Evolutionary conservation across 2,888 invertebrate genomes (phyloP).

Genomic region (Mythimna lalbum): DNA sequence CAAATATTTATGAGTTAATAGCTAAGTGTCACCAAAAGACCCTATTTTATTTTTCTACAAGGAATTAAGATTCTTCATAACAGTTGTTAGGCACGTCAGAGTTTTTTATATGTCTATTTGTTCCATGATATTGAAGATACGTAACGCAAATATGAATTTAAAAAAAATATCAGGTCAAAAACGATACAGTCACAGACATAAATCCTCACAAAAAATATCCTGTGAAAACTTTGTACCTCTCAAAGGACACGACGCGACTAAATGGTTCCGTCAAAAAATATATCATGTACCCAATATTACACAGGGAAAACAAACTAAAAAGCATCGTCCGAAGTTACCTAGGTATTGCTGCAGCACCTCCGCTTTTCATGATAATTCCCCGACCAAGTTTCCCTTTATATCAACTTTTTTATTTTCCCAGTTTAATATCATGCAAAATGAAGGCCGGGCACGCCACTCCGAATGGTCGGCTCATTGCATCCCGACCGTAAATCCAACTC

Average conservation of each 20-base stretch:
- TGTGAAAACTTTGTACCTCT: neutral
- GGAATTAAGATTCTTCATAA: too few species aligned
- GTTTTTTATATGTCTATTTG: too few species aligned
- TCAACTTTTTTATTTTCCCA: constrained; percentile 80
- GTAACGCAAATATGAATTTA: neutral
- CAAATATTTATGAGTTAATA: neutral
- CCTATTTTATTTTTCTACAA: too few species aligned
- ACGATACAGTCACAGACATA: neutral
- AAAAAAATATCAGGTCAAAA: neutral
- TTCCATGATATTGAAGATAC: neutral
- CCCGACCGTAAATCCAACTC: constrained; percentile 75
- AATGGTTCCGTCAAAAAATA: constrained; percentile 32
- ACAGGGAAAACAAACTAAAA: constrained; percentile 66
- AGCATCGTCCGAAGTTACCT: constrained; percentile 66
- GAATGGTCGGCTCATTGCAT: constrained; percentile 82
- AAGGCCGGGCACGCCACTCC: constrained; percentile 75
- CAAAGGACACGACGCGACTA: neutral
- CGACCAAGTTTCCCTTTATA: constrained; percentile 80
- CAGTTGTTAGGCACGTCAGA: too few species aligned
- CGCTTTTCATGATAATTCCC: constrained; percentile 84
- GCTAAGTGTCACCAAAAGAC: neutral
- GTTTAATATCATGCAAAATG: constrained; percentile 87
- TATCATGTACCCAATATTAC: constrained; percentile 51
- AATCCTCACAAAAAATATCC: neutral
- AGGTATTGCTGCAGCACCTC: constrained; percentile 68